Percentiles rank a stretch among this genome's conserved stretches.
These are phyloP conservation scores for Tragelaphus scriptus DNA, from an alignment of 2,113 vertebrate species.

Conservation along the genomic window DNA sequence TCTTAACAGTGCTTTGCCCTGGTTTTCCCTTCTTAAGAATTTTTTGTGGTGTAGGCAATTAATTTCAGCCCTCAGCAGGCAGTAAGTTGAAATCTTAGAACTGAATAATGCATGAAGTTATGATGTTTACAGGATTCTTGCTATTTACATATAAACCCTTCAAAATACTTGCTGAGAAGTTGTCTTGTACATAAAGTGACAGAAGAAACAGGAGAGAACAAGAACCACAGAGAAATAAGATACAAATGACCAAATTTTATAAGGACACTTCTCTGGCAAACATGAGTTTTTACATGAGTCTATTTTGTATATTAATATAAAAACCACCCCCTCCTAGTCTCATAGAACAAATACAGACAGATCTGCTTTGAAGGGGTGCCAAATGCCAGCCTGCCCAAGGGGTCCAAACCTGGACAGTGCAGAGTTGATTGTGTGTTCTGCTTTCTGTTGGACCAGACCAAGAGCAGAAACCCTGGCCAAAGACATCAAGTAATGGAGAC, in stretches of 20 bases:
- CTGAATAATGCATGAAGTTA: neutral
- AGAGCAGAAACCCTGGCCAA: neutral
- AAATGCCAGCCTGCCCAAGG: neutral
- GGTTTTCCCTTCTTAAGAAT: neutral
- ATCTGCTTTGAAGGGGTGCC: neutral
- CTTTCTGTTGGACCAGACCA: neutral
- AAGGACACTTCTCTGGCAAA: neutral
- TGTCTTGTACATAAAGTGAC: neutral
- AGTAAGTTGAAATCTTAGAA: neutral
- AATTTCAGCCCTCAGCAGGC: neutral
- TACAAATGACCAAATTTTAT: neutral
- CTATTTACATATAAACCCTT: neutral
- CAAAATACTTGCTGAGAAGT: neutral
- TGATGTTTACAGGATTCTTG: neutral
- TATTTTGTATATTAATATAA: neutral
- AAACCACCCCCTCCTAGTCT: neutral
- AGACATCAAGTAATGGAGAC: neutral
- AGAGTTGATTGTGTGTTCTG: neutral
- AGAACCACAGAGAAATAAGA: neutral
- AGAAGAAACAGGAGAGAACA: neutral
- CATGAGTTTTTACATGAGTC: neutral
- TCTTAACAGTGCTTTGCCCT: neutral
- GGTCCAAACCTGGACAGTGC: neutral
- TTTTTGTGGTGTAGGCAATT: neutral
- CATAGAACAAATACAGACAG: neutral